Conservation (phyloP, 2,113 vertebrate genomes). For the Raja brachyura region DNA sequence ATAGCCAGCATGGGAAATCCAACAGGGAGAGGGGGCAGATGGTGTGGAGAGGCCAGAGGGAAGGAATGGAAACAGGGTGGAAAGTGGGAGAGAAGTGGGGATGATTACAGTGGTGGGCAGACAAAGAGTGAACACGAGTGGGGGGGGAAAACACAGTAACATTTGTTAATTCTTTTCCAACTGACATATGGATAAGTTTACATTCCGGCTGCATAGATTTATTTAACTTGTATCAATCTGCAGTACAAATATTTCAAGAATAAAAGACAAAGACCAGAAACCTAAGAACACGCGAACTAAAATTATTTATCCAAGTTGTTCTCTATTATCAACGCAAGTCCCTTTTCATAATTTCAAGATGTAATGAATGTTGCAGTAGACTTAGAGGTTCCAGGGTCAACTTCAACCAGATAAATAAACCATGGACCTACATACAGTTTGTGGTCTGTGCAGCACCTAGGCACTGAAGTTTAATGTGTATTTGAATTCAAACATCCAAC, state of each 20-base stretch:
- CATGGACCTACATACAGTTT: background rate
- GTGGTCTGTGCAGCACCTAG: no score
- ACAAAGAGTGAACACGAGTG: background rate
- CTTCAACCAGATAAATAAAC: background rate
- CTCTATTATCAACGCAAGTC: no score
- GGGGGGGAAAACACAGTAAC: background rate
- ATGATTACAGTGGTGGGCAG: background rate
- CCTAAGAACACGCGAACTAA: background rate
- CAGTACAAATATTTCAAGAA: background rate
- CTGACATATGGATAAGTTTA: background rate
- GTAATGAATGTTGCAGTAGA: no score
- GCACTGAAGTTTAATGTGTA: no score
- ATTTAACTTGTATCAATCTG: background rate
- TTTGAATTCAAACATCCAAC: no score
- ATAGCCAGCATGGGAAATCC: background rate
- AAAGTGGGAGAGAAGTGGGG: slow-evolving; percentile 17
- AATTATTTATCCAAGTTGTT: background rate
- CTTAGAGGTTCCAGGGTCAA: background rate
- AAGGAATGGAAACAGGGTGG: slow-evolving; percentile 8
- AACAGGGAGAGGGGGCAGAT: background rate
- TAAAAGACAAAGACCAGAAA: background rate
- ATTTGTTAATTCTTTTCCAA: background rate
- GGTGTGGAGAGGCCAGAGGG: background rate
- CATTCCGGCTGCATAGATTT: background rate
- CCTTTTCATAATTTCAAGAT: no score